phyloP scores from a whole-genome alignment of 2,797 vertebrate genomes.

The Pseudocheirus occidentalis region DNA sequence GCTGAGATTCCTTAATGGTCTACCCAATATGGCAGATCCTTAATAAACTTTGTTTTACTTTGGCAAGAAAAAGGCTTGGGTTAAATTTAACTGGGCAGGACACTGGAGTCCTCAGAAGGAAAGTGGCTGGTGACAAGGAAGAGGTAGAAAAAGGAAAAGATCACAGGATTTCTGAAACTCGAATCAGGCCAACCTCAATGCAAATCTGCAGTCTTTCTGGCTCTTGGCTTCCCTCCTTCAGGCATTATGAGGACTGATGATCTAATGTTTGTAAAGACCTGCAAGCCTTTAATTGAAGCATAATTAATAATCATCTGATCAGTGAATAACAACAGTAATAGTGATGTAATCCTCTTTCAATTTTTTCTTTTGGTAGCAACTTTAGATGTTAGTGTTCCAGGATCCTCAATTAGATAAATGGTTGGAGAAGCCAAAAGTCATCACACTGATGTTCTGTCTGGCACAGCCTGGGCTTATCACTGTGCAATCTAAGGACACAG shows the following conservation, averaged over 20 bases:
- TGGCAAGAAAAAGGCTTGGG: too few relatives aligned
- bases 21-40: too few relatives aligned
- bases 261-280: slow-evolving; percentile 70
- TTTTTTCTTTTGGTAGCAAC: slow-evolving; percentile 7
- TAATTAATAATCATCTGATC: slow-evolving; percentile 79
- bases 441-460: slow-evolving; percentile 5
- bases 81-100: not conserved
- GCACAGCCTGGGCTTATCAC: not conserved
- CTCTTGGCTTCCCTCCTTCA: slow-evolving; percentile 71
- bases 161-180: slow-evolving; percentile 46
- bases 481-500: not conserved
- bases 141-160: not conserved
- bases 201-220: slow-evolving; percentile 14
- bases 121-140: not conserved
- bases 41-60: too few relatives aligned
- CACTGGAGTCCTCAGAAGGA: not conserved
- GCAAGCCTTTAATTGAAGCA: slow-evolving; percentile 71
- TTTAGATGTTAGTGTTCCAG: slow-evolving; percentile 17
- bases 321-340: slow-evolving; percentile 67
- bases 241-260: slow-evolving; percentile 71
- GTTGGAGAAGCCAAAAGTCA: not conserved
- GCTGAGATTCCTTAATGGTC: too few relatives aligned
- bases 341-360: slow-evolving; percentile 64
- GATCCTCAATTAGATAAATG: slow-evolving; percentile 12
- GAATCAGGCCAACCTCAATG: slow-evolving; percentile 28